A percentile compares a stretch with the other conserved stretches of the same genome.
Conservation (phyloP, 2,113 vertebrate species). For the Charina bottae region DNA sequence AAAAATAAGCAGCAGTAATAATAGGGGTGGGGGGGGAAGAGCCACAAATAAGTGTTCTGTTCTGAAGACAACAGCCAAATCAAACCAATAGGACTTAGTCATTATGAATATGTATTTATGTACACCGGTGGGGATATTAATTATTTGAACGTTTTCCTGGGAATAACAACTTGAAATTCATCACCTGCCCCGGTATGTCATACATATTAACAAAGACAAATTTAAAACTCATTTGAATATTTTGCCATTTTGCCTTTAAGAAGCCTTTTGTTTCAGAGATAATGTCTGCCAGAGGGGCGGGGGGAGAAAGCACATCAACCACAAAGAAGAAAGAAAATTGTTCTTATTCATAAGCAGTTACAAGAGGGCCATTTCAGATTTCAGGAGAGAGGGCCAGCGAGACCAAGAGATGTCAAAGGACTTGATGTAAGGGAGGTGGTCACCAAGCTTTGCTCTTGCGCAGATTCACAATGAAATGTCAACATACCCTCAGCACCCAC, state of each 20-base stretch:
- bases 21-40: not conserved
- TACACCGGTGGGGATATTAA: constrained; percentile 47
- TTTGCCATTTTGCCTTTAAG: constrained; percentile 55
- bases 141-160: constrained; percentile 57
- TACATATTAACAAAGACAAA: constrained; percentile 63
- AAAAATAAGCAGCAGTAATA: not conserved
- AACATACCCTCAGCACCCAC: not conserved
- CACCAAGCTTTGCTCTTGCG: not conserved
- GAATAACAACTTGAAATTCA: constrained; percentile 58
- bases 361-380: not conserved
- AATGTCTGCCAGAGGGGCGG: constrained; percentile 20
- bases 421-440: not conserved
- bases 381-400: not conserved
- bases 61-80: constrained; percentile 14
- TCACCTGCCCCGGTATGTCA: constrained; percentile 48
- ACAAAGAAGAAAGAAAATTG: not conserved
- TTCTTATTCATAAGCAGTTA: not conserved
- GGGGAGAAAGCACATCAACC: not conserved
- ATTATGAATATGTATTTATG: constrained; percentile 47
- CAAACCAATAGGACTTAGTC: not conserved
- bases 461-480: not conserved
- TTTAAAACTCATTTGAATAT: constrained; percentile 60
- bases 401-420: not conserved
- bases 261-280: constrained; percentile 40
- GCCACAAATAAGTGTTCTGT: not conserved